Base-by-base conservation (phyloP, 2,113 vertebrate species). In the Etheostoma spectabile region DNA sequence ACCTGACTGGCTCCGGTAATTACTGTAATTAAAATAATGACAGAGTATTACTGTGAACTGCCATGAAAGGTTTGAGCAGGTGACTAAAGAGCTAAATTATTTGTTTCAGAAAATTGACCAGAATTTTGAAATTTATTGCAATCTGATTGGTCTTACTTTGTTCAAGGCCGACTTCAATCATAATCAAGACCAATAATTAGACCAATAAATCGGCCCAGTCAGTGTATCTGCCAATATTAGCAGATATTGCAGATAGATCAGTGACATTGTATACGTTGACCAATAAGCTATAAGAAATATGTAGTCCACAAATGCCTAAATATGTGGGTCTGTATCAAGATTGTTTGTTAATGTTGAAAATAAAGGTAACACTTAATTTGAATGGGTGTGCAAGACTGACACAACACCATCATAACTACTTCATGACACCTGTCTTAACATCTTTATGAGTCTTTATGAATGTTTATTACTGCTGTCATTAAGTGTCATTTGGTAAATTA, bases 21-120 rank as follows among this genome's bases (percentile, higher is more conserved):
- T 82, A 77, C 62, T 69, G 38, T 70, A 46, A 68, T 79, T 65
- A 55, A 80, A 77, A 72, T 71, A 65, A 74, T 53, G 30, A 71
- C 6, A 8, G 13, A 30, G 15, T 5, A 38, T 79, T 69, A 53
- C 10, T 19, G 19, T 45, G 3, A 80, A 42, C 3, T 27, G 22
- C 63, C 61, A 15, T 3, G 42, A 79, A 62, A 74, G 71, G 33
- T 55, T 60, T n/a, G 5, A 74, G 6, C n/a, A 16, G 8, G 33
- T 30, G 51, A 48, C 8, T 0, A 42, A 77, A 68, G 22, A 7
- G 38, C 2, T 10, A 8, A 66, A 76, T 18, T 16, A 27, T 19
- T 49, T 10, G 8, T n/a, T 77, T 77, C 22, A 27, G 38, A 11
- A 66, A 69, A 46, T 22, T 22, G 7, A 46, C 19, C 18, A 18